These are phyloP conservation scores for Patagioenas fasciata DNA, from an alignment of 2,113 vertebrate genomes.

Conservation along the genomic window DNA sequence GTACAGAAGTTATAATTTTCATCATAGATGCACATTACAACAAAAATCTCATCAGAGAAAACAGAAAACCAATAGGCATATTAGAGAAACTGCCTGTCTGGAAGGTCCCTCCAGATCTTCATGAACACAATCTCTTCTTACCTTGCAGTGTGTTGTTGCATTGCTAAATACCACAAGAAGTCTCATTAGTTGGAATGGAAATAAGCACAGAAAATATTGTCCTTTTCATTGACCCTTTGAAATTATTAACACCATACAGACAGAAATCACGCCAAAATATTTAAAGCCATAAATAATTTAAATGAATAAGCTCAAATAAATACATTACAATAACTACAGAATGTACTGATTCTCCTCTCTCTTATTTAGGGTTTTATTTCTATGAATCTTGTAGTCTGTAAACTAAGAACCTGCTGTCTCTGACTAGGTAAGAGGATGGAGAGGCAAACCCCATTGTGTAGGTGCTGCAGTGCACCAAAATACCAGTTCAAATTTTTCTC, in stretches of 20 bases:
- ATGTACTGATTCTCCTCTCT: neutral
- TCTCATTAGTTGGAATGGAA: conserved; percentile 5
- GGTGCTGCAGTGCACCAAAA: neutral
- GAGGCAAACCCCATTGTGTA: neutral
- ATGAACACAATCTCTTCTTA: neutral
- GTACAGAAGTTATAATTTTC: conserved; percentile 32
- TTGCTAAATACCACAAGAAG: conserved; percentile 5
- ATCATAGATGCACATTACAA: conserved; percentile 39
- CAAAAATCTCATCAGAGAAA: conserved; percentile 24
- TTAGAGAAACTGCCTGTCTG: conserved; percentile 20
- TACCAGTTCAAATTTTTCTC: neutral
- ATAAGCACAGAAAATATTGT: conserved; percentile 1
- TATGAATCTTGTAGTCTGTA: neutral
- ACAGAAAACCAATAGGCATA: neutral
- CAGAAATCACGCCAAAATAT: neutral
- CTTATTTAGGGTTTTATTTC: neutral
- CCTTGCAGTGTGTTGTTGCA: neutral
- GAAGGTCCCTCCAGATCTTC: neutral
- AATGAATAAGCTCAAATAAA: neutral
- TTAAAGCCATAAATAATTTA: conserved; percentile 2
- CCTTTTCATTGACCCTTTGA: neutral
- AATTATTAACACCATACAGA: neutral
- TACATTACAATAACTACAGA: neutral
- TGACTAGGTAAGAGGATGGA: neutral
- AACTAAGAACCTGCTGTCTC: neutral